Percentiles rank a stretch among this genome's conserved stretches.
Evolutionary conservation across 2,797 vertebrate species (phyloP).

Genomic region (Caiman crocodilus): DNA sequence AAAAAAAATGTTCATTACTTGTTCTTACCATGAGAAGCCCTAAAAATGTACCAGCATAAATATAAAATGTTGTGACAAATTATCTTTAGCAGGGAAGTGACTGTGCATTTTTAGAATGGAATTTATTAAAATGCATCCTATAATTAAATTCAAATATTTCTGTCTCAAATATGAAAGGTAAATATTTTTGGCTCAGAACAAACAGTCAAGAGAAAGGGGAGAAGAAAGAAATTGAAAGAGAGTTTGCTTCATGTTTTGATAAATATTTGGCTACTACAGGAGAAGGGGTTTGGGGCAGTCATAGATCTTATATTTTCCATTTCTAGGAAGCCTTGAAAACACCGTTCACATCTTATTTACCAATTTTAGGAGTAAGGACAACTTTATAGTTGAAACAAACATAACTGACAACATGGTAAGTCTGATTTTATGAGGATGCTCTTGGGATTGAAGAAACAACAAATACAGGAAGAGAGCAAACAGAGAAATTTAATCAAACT

Average conservation of each 20-base stretch:
- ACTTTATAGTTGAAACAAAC: background rate
- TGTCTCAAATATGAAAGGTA: background rate
- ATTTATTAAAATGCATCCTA: background rate
- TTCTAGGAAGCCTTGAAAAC: background rate
- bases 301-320: background rate
- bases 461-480: background rate
- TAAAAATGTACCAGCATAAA: background rate
- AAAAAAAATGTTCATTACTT: background rate
- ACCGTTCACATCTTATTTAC: background rate
- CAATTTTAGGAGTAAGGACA: background rate
- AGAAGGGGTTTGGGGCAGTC: background rate
- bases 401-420: background rate
- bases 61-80: background rate
- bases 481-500: background rate
- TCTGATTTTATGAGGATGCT: conserved; percentile 6
- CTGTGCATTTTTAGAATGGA: background rate
- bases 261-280: background rate
- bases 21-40: background rate
- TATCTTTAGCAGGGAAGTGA: background rate
- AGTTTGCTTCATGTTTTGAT: background rate
- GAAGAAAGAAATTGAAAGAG: background rate
- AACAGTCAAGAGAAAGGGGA: no score
- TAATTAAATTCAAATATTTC: background rate
- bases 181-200: no score
- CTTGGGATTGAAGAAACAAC: conserved; percentile 16